phyloP scores from a whole-genome alignment of 2,888 invertebrate genomes.

The Listrodromus nycthemerus region DNA sequence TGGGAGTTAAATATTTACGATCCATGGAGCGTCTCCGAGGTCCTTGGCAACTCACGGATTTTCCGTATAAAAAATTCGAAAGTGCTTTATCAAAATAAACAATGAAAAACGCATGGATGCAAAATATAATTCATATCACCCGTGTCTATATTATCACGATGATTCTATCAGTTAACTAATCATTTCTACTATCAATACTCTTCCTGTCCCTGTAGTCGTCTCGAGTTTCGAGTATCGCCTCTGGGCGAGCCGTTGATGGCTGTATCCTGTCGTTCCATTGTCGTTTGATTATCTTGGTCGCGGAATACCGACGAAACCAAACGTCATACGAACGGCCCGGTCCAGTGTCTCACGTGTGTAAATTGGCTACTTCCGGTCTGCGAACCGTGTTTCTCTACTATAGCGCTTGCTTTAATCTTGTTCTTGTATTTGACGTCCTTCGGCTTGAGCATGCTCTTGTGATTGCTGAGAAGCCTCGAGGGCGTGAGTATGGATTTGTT shows the following conservation, averaged over 20 bases:
- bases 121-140: not conserved
- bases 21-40: not conserved
- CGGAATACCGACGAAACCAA: conserved; percentile 70
- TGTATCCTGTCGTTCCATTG: conserved; percentile 1
- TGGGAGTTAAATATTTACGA: not conserved
- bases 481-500: conserved; percentile 90
- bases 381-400: conserved; percentile 84
- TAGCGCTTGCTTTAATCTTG: conserved; percentile 87
- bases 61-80: conserved; percentile 8
- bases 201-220: conserved; percentile 30
- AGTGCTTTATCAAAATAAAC: not conserved
- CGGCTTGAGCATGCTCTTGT: conserved; percentile 91
- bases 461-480: conserved; percentile 89
- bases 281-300: conserved; percentile 48
- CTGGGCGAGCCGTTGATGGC: conserved; percentile 49
- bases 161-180: not conserved
- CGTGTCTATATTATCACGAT: not conserved
- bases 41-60: not conserved
- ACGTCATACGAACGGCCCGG: conserved; percentile 84
- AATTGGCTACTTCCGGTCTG: conserved; percentile 72
- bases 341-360: conserved; percentile 84
- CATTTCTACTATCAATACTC: conserved; percentile 38
- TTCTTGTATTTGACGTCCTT: conserved; percentile 92
- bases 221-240: conserved; percentile 36
- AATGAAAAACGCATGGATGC: not conserved